A percentile compares a stretch with the other conserved stretches of the same genome.
Conservation (phyloP, 2,888 invertebrate genomes). For the Busseola fusca region DNA sequence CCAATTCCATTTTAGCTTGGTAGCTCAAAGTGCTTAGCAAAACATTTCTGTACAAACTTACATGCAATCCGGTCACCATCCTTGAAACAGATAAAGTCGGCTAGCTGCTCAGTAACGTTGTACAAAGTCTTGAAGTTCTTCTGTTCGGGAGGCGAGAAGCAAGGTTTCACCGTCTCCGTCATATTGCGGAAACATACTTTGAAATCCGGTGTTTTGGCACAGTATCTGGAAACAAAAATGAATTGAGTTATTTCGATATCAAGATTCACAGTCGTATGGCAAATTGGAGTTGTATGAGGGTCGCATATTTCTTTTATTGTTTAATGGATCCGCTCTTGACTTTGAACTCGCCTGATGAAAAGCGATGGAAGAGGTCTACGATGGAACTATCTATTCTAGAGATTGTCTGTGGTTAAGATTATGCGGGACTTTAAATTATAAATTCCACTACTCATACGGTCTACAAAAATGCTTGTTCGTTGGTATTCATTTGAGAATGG, state of each 20-base stretch:
- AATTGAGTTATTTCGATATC: neutral
- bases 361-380: slow-evolving; percentile 6
- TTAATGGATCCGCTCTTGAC: slow-evolving; percentile 36
- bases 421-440: neutral
- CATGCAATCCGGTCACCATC: slow-evolving; percentile 95
- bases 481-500: neutral
- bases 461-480: neutral
- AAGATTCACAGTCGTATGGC: neutral
- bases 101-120: slow-evolving; percentile 91
- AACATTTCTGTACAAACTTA: slow-evolving; percentile 70
- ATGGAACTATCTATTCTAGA: neutral
- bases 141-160: slow-evolving; percentile 90
- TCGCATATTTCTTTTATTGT: slow-evolving; percentile 31
- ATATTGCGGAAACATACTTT: slow-evolving; percentile 75
- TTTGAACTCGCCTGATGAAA: slow-evolving; percentile 20
- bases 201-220: slow-evolving; percentile 81
- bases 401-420: neutral
- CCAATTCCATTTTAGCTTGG: neutral
- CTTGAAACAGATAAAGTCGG: slow-evolving; percentile 93
- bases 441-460: neutral
- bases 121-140: slow-evolving; percentile 89
- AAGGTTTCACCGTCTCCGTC: slow-evolving; percentile 84
- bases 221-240: slow-evolving; percentile 72
- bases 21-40: neutral
- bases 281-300: neutral